Conservation (phyloP, 2,797 vertebrate species). For the Spinus olivaceus region DNA sequence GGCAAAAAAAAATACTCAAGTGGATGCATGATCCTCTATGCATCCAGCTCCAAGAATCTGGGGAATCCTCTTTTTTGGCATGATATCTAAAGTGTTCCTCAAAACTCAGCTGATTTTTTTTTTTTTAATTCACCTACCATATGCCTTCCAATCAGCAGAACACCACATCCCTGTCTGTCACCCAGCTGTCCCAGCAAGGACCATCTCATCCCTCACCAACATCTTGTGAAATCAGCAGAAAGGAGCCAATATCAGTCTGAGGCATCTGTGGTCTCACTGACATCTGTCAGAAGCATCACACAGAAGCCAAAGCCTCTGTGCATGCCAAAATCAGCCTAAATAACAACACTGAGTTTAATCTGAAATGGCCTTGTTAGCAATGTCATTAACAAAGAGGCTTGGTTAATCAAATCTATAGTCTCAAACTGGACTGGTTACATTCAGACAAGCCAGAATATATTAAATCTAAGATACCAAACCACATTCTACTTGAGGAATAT, state of each 20-base stretch:
- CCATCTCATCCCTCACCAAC: background rate
- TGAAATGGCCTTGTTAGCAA: background rate
- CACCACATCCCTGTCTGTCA: background rate
- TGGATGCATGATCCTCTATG: background rate
- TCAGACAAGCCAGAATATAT: background rate
- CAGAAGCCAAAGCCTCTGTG: background rate
- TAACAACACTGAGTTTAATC: background rate
- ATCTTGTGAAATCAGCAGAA: background rate
- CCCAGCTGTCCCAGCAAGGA: background rate
- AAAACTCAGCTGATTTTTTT: background rate
- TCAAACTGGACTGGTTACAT: background rate
- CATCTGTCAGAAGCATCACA: background rate
- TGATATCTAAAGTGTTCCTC: background rate
- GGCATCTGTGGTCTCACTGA: background rate
- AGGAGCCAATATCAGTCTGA: background rate
- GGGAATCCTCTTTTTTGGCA: background rate
- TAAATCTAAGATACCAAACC: background rate
- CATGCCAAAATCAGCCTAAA: background rate
- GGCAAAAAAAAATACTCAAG: background rate
- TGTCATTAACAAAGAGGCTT: background rate
- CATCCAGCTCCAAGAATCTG: background rate
- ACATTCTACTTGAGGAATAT: background rate
- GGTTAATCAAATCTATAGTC: background rate
- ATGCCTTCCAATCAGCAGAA: background rate
- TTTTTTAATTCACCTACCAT: background rate